A percentile compares a stretch with the other conserved stretches of the same genome.
Conservation (phyloP, 1,140 invertebrate species). For the Apis laboriosa region DNA sequence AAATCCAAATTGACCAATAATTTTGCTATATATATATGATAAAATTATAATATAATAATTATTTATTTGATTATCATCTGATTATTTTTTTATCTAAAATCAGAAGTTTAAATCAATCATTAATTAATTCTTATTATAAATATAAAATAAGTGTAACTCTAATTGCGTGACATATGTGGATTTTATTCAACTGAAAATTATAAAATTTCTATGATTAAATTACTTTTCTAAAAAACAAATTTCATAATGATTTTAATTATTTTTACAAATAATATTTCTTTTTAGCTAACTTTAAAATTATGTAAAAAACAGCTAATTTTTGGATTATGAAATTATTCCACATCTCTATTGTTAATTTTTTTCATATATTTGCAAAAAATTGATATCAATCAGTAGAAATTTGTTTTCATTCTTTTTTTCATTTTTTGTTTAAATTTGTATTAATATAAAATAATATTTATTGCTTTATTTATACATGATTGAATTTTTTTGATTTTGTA, state of each 20-base stretch:
- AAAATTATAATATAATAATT: neutral
- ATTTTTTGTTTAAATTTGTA: neutral
- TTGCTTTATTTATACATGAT: neutral
- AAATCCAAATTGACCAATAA: neutral
- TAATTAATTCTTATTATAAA: slow-evolving; percentile 24
- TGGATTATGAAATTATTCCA: slow-evolving; percentile 23
- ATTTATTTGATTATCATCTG: no score
- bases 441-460: neutral
- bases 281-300: neutral
- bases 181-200: slow-evolving; percentile 56
- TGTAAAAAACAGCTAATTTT: slow-evolving; percentile 40
- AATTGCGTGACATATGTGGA: slow-evolving; percentile 56
- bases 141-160: slow-evolving; percentile 33
- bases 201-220: slow-evolving; percentile 41
- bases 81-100: no score
- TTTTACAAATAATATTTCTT: slow-evolving; percentile 57
- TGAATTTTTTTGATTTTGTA: neutral
- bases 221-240: slow-evolving; percentile 53
- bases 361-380: neutral
- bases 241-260: slow-evolving; percentile 59
- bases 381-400: slow-evolving; percentile 22
- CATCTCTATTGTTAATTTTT: slow-evolving; percentile 16
- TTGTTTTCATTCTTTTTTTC: neutral
- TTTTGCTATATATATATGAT: neutral
- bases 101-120: slow-evolving; percentile 38